A percentile compares a stretch with the other conserved stretches of the same genome.
phyloP scores from a whole-genome alignment of 2,797 vertebrate genomes.

The Strix occidentalis region DNA sequence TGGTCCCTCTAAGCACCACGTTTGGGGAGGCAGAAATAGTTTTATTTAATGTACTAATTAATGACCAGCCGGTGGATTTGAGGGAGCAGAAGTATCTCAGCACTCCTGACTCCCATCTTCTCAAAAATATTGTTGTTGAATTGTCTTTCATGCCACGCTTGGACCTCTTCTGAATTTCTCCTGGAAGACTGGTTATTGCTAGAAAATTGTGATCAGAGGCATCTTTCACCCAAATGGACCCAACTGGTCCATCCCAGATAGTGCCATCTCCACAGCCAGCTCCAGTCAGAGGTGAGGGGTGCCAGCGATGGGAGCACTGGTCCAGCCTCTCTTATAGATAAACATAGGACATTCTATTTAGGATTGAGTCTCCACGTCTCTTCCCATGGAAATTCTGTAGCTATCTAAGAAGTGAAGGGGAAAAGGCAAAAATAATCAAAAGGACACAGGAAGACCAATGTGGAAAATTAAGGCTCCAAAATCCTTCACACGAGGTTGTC shows the following conservation, averaged over 20 bases:
- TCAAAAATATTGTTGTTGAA: rapidly evolving
- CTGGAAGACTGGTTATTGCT: not conserved
- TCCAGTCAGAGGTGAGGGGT: not conserved
- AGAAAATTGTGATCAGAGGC: not conserved
- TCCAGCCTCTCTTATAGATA: not conserved
- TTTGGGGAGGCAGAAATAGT: not conserved
- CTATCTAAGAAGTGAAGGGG: not conserved
- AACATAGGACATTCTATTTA: not conserved
- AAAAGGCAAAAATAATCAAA: not conserved
- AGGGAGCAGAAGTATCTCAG: not conserved
- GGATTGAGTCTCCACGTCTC: rapidly evolving
- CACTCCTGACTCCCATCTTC: not conserved
- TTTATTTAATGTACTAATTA: not conserved
- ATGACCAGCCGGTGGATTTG: not conserved
- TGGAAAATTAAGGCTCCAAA: not conserved
- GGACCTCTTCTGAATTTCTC: not conserved
- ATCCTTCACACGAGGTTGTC: not conserved
- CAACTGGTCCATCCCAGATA: not conserved
- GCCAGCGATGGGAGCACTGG: not conserved
- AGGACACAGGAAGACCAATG: not conserved
- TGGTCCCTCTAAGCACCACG: not conserved
- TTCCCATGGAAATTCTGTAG: not conserved
- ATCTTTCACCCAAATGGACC: not conserved
- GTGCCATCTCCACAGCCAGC: not conserved
- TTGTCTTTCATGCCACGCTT: rapidly evolving